Base-by-base conservation (phyloP, 2,888 invertebrate genomes). In the Atethmia centrago region DNA sequence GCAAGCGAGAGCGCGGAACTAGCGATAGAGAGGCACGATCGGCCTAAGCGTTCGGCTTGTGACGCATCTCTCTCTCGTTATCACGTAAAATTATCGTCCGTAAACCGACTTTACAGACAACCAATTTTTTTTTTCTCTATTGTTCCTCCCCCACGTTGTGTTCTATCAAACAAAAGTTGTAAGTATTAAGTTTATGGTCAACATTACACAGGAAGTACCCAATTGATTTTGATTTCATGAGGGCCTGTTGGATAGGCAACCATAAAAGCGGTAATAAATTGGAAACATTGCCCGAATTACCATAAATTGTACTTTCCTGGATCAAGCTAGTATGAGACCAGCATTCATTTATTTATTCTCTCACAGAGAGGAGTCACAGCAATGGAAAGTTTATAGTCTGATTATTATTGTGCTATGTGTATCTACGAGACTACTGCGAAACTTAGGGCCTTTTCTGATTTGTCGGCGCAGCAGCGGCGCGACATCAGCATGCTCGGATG, bases 191-290 rank as follows among this genome's bases (percentile, higher is more conserved):
- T 75, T 75, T 71, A 75, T 82, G 70, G 64, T 65, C 31, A 79
- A 45, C 31, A 74, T 63, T 47, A 66, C 25, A 28, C 71, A 83
- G 84, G 81, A 81, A 70, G 66, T 56, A 49, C 3, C 71, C 79
- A 83, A 75, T 82, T 81, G 66, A 76, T 80, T n/a, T 64, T 69
- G 53, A 79, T 82, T 63, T 71, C 21, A 59, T 77, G 77, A 69
- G 59, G 71, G 69, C 45, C 31, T 25, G 45, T 51, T 40, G 16
- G 40, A 58, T 66, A 63, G 71, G 40, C 69, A 53, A 66, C 55
- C 62, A 82, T 79, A 71, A 82, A 80, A 61, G 21, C 72, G 25
- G 47, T 55, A 31, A 64, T 83, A 70, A 76, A 71, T 80, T 56
- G 80, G 61, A 79, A 68, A 64, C 64, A 69, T 69, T 79, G 40